These are phyloP conservation scores for Rhinolophus ferrumequinum DNA, from an alignment of 2,113 vertebrate species.

Conservation along the genomic window DNA sequence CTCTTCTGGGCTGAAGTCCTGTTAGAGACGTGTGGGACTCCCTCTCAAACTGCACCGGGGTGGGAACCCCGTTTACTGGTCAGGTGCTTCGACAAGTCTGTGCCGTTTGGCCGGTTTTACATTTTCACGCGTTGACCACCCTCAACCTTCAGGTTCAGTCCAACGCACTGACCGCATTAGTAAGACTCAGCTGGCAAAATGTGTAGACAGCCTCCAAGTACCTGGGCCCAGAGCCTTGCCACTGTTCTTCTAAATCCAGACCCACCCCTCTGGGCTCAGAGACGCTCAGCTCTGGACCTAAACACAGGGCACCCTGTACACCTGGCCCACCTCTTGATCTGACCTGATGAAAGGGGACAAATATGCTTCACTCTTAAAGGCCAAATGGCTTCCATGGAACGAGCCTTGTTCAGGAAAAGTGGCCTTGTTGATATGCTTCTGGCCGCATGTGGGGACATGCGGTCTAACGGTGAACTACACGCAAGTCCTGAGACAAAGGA, in stretches of 20 bases:
- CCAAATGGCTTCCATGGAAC: too few relatives aligned
- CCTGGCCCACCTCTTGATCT: not conserved
- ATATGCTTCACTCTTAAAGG: too few relatives aligned
- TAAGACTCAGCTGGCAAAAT: not conserved
- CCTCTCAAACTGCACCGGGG: too few relatives aligned
- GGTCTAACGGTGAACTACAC: too few relatives aligned
- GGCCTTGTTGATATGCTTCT: too few relatives aligned
- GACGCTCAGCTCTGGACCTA: too few relatives aligned
- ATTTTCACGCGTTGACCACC: not conserved
- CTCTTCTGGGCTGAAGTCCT: not conserved
- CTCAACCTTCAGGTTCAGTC: not conserved
- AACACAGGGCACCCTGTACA: not conserved
- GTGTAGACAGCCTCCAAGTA: not conserved
- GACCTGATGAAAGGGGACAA: not conserved
- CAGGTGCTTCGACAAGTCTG: not conserved
- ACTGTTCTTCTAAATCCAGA: not conserved
- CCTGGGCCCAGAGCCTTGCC: not conserved
- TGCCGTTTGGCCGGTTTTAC: not conserved
- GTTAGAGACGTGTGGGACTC: not conserved
- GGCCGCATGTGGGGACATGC: too few relatives aligned
- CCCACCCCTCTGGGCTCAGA: not conserved
- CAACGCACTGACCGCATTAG: rapidly evolving
- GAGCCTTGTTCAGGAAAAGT: too few relatives aligned
- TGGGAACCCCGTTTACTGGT: not conserved
- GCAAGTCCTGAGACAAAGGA: too few relatives aligned